A percentile compares a stretch with the other conserved stretches of the same genome.
These are phyloP conservation scores for Gephyroberyx darwinii DNA, from an alignment of 2,797 vertebrate species.

Conservation along the genomic window DNA sequence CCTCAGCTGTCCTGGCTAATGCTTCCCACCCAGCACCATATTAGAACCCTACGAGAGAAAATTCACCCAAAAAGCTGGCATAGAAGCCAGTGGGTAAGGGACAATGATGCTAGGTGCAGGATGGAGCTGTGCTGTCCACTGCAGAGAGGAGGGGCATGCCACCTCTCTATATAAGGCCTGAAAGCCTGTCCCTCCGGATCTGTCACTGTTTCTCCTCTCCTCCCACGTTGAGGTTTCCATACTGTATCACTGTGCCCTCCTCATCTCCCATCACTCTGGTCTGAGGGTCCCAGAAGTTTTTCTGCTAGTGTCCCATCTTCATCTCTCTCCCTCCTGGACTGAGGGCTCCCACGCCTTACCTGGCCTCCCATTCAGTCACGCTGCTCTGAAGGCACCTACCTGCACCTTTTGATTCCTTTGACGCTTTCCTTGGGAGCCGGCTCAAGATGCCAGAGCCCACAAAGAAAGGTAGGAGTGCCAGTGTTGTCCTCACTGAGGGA, in stretches of 20 bases:
- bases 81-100: constrained; percentile 66
- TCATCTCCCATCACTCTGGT: constrained; percentile 73
- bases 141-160: constrained; percentile 88
- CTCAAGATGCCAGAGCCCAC: constrained; percentile 97
- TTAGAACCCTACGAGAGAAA: background rate
- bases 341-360: constrained; percentile 41
- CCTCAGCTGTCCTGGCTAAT: background rate
- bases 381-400: constrained; percentile 48
- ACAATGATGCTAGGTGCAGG: constrained; percentile 84
- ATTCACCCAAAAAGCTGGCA: constrained; percentile 32
- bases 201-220: constrained; percentile 83
- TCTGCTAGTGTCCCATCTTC: constrained; percentile 47
- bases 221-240: constrained; percentile 76
- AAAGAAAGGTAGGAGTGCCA: constrained; percentile 86
- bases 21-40: constrained; percentile 10
- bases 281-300: constrained; percentile 57
- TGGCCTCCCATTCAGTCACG: constrained; percentile 27
- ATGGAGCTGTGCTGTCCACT: constrained; percentile 55
- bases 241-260: constrained; percentile 62
- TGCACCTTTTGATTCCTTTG: constrained; percentile 50
- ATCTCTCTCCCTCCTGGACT: constrained; percentile 57
- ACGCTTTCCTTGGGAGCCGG: constrained; percentile 76
- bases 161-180: constrained; percentile 89
- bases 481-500: background rate
- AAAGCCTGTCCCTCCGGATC: constrained; percentile 85